Evolutionary conservation across 2,888 invertebrate genomes (phyloP).

Genomic region (Slavum lentiscoides): DNA sequence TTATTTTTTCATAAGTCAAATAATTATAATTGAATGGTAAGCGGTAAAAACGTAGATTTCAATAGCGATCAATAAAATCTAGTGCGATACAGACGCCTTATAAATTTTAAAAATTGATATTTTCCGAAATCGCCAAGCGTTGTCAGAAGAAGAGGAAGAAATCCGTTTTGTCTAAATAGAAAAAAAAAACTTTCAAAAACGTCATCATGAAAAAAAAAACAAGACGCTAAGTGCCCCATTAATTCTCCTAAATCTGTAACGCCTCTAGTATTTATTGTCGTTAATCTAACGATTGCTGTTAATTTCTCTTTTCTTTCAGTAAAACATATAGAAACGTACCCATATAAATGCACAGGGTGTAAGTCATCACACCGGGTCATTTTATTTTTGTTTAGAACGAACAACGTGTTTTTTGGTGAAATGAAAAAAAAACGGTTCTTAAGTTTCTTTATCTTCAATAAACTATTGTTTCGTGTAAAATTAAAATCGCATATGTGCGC

Average conservation of each 20-base stretch:
- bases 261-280: neutral
- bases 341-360: no score
- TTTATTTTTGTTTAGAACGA: neutral
- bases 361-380: no score
- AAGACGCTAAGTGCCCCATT: neutral
- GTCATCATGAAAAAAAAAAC: neutral
- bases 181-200: neutral
- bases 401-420: no score
- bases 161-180: neutral
- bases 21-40: no score
- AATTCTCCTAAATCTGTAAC: neutral
- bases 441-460: no score
- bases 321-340: neutral
- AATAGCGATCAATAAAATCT: no score
- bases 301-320: neutral
- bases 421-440: no score
- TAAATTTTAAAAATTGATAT: neutral
- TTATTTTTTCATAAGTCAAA: no score
- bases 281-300: neutral
- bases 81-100: no score
- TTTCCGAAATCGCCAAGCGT: neutral
- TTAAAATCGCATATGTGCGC: no score
- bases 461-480: no score
- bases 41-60: no score
- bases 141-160: neutral